Evolutionary conservation across 2,888 invertebrate species (phyloP).

Genomic region (Vesta saturnalis): DNA sequence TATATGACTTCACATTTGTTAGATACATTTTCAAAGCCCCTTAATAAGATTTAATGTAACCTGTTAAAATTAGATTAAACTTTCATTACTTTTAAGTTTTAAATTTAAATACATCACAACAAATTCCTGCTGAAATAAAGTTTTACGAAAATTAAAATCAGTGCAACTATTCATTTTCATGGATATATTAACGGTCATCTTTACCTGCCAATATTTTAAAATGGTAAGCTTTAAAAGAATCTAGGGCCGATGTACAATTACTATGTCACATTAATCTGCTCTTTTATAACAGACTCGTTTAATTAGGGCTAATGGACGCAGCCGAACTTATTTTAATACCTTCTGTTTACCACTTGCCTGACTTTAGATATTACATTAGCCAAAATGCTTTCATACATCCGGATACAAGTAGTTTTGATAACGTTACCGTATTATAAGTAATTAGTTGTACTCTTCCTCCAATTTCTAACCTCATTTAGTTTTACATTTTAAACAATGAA

Average conservation of each 20-base stretch:
- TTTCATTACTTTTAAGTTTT: constrained; percentile 37
- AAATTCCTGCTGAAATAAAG: constrained; percentile 54
- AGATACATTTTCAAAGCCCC: too few species aligned
- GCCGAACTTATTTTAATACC: constrained; percentile 41
- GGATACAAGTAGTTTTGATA: too few species aligned
- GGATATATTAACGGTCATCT: constrained; percentile 47
- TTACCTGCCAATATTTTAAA: constrained; percentile 63
- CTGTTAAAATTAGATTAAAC: constrained; percentile 11
- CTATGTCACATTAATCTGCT: constrained; percentile 63
- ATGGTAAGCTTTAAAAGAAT: constrained; percentile 64
- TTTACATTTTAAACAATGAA: too few species aligned
- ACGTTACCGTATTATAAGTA: too few species aligned
- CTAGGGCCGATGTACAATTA: constrained; percentile 62
- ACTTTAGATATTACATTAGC: too few species aligned
- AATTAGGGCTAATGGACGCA: constrained; percentile 45
- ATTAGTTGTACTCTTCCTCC: too few species aligned
- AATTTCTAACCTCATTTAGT: too few species aligned
- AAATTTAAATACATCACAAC: constrained; percentile 40
- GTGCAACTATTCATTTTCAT: constrained; percentile 60
- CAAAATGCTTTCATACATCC: too few species aligned
- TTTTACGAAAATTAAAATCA: constrained; percentile 63
- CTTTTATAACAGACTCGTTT: constrained; percentile 63
- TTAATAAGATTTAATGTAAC: constrained; percentile 1
- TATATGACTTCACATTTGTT: too few species aligned
- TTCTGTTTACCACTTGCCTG: too few species aligned